Evolutionary conservation across 2,888 invertebrate species (phyloP).

Genomic region (Gibbula magus): DNA sequence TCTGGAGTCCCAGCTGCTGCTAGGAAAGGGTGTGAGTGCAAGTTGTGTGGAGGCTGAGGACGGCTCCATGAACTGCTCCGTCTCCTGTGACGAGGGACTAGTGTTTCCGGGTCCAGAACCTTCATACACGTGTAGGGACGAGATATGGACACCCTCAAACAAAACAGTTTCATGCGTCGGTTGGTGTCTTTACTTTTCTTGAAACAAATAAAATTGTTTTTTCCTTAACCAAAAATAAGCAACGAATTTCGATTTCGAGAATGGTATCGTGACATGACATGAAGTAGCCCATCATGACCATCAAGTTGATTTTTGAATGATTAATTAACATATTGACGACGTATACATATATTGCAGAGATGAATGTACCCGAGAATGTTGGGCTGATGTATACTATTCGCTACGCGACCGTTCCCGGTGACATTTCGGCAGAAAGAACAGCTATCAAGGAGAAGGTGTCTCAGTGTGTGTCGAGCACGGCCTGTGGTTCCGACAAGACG

Average conservation of each 20-base stretch:
- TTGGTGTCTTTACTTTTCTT: not conserved
- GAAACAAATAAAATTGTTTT: no score
- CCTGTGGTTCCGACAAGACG: not conserved
- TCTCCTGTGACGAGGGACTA: slow-evolving; percentile 1
- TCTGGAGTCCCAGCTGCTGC: not conserved
- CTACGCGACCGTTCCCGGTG: not conserved
- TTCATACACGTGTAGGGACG: not conserved
- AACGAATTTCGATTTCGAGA: no score
- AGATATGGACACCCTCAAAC: not conserved
- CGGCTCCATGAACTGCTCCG: not conserved
- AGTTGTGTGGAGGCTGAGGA: not conserved
- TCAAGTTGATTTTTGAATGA: no score
- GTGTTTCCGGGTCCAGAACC: not conserved
- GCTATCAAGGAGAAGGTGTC: not conserved
- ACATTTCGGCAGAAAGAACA: not conserved
- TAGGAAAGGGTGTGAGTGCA: not conserved
- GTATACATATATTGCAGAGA: not conserved
- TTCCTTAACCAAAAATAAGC: no score
- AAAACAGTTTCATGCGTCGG: slow-evolving; percentile 10
- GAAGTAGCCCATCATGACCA: no score
- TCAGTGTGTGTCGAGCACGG: not conserved
- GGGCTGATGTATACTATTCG: not conserved
- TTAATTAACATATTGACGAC: no score
- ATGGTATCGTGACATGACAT: no score
- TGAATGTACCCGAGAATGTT: not conserved